Percentiles rank a stretch among this genome's conserved stretches.
phyloP scores from a whole-genome alignment of 2,888 invertebrate genomes.

The Galeopsomyia nigrocyanea region DNA sequence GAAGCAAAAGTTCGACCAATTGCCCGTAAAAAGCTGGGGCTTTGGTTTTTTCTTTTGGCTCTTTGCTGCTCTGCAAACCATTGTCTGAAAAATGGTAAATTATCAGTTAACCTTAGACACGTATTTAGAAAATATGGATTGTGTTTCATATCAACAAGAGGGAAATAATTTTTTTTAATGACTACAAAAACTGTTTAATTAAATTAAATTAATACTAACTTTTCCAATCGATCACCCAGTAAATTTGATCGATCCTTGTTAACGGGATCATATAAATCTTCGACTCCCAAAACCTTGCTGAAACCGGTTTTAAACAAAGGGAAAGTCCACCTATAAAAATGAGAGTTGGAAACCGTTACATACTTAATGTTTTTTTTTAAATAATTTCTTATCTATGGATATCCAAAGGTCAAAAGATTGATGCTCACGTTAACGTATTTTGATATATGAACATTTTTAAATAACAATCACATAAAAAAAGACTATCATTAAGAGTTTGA shows the following conservation, averaged over 20 bases:
- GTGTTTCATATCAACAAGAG: no score
- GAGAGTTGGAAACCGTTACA: no score
- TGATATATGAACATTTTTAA: neutral
- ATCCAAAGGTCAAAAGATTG: no score
- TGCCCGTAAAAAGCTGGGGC: slow-evolving; percentile 69
- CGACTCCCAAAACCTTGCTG: slow-evolving; percentile 78
- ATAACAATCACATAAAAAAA: neutral
- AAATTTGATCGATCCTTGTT: slow-evolving; percentile 77
- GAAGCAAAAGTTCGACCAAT: slow-evolving; percentile 68
- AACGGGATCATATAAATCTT: slow-evolving; percentile 82
- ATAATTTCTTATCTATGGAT: no score
- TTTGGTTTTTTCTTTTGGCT: slow-evolving; percentile 56
- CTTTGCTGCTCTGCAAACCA: slow-evolving; percentile 69
- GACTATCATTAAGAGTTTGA: no score
- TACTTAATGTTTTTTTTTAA: no score
- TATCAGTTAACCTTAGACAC: no score
- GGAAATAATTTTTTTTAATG: no score
- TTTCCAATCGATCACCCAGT: slow-evolving; percentile 79
- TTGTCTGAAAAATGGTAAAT: slow-evolving; percentile 63
- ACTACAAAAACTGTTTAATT: no score
- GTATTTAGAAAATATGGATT: no score
- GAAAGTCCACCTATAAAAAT: slow-evolving; percentile 77
- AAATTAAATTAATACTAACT: slow-evolving; percentile 66
- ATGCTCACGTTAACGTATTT: neutral
- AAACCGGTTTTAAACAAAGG: slow-evolving; percentile 83